These are phyloP conservation scores for Pterocles gutturalis DNA, from an alignment of 2,113 vertebrate species.

Conservation along the genomic window DNA sequence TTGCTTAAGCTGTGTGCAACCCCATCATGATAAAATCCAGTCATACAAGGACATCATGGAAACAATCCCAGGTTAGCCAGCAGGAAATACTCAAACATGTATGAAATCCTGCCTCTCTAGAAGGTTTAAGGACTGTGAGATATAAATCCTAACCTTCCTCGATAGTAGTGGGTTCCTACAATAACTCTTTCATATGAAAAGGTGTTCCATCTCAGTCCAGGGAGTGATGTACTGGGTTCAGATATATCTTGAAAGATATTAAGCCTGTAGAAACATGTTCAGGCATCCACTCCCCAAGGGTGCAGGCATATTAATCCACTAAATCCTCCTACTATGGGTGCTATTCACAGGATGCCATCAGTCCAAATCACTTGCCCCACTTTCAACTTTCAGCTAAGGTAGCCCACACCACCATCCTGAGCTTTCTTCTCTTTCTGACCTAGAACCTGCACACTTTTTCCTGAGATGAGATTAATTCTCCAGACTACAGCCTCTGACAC, in stretches of 20 bases:
- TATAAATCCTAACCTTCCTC: background rate
- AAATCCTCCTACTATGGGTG: background rate
- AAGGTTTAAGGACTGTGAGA: background rate
- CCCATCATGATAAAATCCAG: background rate
- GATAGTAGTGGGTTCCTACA: background rate
- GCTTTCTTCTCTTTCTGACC: background rate
- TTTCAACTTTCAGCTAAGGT: background rate
- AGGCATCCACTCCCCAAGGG: accelerated
- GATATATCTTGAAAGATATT: background rate
- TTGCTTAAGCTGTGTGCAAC: background rate
- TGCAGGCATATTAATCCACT: background rate
- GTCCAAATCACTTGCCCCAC: background rate
- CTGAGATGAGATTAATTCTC: background rate
- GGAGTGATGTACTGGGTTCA: background rate
- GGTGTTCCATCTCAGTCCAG: background rate
- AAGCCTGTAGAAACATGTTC: background rate
- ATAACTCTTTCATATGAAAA: background rate
- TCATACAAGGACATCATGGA: background rate
- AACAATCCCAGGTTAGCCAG: background rate
- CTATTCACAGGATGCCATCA: background rate
- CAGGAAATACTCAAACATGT: background rate
- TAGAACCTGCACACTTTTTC: background rate
- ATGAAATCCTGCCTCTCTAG: background rate
- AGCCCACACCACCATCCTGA: background rate
- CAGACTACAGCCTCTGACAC: background rate